These are phyloP conservation scores for Ectobius pallidus DNA, from an alignment of 2,888 invertebrate genomes.

Conservation along the genomic window DNA sequence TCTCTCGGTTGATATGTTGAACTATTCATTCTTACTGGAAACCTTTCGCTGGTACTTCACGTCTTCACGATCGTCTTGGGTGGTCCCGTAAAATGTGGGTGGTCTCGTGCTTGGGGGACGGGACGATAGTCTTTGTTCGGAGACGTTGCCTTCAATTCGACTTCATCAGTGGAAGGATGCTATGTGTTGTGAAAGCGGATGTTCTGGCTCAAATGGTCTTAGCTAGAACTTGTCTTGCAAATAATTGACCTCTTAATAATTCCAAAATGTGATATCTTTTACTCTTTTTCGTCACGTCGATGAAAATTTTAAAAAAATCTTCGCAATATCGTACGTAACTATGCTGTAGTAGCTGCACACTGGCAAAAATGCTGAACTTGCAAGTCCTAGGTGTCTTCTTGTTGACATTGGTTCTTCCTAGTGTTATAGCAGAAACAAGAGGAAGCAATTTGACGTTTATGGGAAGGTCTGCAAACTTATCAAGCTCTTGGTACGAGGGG, in stretches of 20 bases:
- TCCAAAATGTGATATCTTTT: too few relatives aligned
- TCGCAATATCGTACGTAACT: too few relatives aligned
- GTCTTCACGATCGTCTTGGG: conserved; percentile 34
- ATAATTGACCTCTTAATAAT: too few relatives aligned
- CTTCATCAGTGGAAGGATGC: not conserved
- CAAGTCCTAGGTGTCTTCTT: too few relatives aligned
- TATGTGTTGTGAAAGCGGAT: too few relatives aligned
- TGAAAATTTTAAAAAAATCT: too few relatives aligned
- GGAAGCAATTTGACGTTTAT: conserved; percentile 1
- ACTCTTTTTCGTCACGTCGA: too few relatives aligned
- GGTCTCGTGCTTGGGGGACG: conserved; percentile 27
- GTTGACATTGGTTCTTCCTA: too few relatives aligned
- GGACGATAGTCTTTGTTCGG: conserved; percentile 33
- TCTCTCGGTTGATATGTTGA: conserved; percentile 3
- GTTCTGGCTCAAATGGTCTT: not conserved
- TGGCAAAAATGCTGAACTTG: too few relatives aligned
- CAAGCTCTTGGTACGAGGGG: not conserved
- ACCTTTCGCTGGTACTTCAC: not conserved
- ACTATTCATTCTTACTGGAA: conserved; percentile 24
- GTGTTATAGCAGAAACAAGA: not conserved
- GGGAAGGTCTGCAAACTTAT: not conserved
- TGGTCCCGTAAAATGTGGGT: conserved; percentile 40
- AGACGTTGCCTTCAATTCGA: not conserved
- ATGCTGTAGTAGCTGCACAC: too few relatives aligned
- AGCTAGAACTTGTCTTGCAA: too few relatives aligned